Evolutionary conservation across 2,888 invertebrate genomes (phyloP).

Genomic region (Sphaerophoria rueppellii): DNA sequence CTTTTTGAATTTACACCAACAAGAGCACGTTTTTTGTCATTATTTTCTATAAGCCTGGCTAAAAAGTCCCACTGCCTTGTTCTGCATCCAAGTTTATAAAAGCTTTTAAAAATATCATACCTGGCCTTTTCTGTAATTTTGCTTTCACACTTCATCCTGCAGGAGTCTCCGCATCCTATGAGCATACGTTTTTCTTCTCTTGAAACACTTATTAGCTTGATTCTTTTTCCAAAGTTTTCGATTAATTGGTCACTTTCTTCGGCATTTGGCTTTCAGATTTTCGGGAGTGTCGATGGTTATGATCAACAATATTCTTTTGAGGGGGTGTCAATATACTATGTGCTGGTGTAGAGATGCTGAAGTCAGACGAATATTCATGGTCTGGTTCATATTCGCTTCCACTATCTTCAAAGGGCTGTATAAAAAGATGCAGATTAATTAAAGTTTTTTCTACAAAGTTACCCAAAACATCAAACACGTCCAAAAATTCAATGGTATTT

Average conservation of each 20-base stretch:
- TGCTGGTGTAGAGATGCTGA: conserved; percentile 25
- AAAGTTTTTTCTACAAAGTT: conserved; percentile 15
- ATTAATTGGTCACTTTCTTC: conserved; percentile 5
- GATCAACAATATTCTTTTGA: conserved; percentile 9
- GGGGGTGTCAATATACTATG: conserved; percentile 39
- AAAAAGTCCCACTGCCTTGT: conserved; percentile 34
- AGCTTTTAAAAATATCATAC: conserved; percentile 34
- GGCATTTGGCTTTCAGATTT: conserved; percentile 17
- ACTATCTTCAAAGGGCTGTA: conserved; percentile 34
- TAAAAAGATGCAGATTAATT: conserved; percentile 16
- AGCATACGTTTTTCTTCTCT: conserved; percentile 25
- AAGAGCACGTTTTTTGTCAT: conserved; percentile 18
- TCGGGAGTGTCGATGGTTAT: conserved; percentile 33
- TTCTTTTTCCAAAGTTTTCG: conserved; percentile 29
- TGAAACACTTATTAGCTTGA: conserved; percentile 24
- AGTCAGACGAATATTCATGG: conserved; percentile 32
- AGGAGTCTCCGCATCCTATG: conserved; percentile 28
- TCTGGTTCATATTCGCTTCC: conserved; percentile 31
- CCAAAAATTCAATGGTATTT: conserved; percentile 20
- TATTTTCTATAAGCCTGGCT: conserved; percentile 28
- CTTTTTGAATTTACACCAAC: conserved; percentile 15
- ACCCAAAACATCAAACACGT: conserved; percentile 32
- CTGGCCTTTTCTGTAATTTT: conserved; percentile 30
- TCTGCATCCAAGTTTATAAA: conserved; percentile 45
- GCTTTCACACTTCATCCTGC: conserved; percentile 32